Evolutionary conservation across 2,113 vertebrate species (phyloP).

Genomic region (Lucifuga dentata): DNA sequence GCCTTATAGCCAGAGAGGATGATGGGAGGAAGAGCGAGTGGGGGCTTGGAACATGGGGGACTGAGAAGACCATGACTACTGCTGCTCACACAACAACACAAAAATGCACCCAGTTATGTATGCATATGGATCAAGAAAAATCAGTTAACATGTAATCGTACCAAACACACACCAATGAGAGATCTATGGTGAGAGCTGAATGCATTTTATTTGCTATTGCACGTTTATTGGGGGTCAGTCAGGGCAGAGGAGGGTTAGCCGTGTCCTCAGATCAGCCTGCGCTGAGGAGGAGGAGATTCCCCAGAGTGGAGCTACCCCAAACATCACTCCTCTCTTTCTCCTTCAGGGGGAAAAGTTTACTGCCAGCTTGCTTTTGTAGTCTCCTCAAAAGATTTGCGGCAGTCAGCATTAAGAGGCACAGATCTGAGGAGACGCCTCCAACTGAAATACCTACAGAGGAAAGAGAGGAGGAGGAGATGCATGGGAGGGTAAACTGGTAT

Average conservation of each 20-base stretch:
- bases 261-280: slow-evolving; percentile 51
- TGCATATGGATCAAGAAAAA: background rate
- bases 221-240: slow-evolving; percentile 30
- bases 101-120: slow-evolving; percentile 22
- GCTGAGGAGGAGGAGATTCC: slow-evolving; percentile 66
- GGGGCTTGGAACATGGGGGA: slow-evolving; percentile 12
- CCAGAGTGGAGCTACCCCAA: slow-evolving; percentile 78
- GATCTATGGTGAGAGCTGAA: slow-evolving; percentile 49
- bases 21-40: slow-evolving; percentile 47
- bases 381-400: slow-evolving; percentile 81
- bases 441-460: slow-evolving; percentile 78
- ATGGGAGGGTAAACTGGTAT: slow-evolving; percentile 64
- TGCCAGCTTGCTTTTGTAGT: slow-evolving; percentile 82
- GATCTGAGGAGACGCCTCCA: slow-evolving; percentile 81
- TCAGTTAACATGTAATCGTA: background rate
- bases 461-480: slow-evolving; percentile 53
- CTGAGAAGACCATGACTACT: slow-evolving; percentile 43
- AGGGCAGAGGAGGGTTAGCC: slow-evolving; percentile 21
- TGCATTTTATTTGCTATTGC: slow-evolving; percentile 55
- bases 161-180: slow-evolving; percentile 30
- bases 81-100: slow-evolving; percentile 32
- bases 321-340: slow-evolving; percentile 72
- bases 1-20: slow-evolving; percentile 56
- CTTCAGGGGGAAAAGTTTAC: slow-evolving; percentile 84
- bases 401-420: slow-evolving; percentile 82